Evolutionary conservation across 2,797 vertebrate species (phyloP), one percentile per base, ranked within the genome.

Genomic region (Sarcoramphus papa): DNA sequence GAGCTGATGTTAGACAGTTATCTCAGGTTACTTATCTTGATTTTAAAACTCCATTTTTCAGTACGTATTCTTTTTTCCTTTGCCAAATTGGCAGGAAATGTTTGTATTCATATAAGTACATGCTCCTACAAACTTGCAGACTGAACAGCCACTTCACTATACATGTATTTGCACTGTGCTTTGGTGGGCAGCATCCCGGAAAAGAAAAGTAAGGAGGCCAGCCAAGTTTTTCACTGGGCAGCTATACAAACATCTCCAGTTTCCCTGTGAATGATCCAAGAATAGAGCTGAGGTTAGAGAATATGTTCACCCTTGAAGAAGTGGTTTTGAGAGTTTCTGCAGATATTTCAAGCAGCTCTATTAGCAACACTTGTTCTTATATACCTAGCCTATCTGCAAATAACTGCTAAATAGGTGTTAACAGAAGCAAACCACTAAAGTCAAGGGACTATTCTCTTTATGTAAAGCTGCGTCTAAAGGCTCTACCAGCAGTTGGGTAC

Each of bases 111-210:
- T 91, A 28, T 22, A 91, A 93, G 92, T 83, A 56, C 4, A 0
- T 88, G 45, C 20, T 92, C 33, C 45, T 92, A 78, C 92, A 94
- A 92, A 40, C 78, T 91, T 75, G 57, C 28, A 60, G 64, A 31
- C n/a, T 78, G 81, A 93, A 83, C 57, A 95, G 27, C 76, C 88
- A 88, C 94, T 97, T 95, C 75, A 95, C 72, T 69, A 16, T 65
- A 77, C 35, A 8, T 23, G 12, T 95, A 69, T 95, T 97, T 97
- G 76, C 89, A 75, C 28, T 93, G 65, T 7, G 27, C 75, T 76
- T 91, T 75, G 81, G 45, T 72, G 50, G 31, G 51, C 35, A 83
- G 70, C 47, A 77, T 59, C 59, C 48, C 70, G 24, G 9, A 21
- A 56, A 92, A 91, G 67, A 77, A 57, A 51, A 88, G 30, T 79